These are phyloP conservation scores for Blastomussa wellsi DNA, from an alignment of 92 coral and sea anemone species.

Conservation along the genomic window DNA sequence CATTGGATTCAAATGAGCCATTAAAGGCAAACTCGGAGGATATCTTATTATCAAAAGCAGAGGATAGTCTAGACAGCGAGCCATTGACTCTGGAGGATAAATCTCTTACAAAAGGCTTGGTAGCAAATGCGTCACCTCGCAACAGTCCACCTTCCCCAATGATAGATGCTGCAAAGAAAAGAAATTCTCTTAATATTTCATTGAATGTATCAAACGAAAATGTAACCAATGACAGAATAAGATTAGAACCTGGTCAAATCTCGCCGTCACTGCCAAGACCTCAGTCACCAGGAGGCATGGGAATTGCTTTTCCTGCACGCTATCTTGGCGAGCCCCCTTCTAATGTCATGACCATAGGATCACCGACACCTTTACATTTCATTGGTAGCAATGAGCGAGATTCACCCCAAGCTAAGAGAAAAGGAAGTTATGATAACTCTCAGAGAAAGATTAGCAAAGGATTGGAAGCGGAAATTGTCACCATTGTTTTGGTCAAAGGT, in stretches of 20 bases:
- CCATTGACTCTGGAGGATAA: slow-evolving; percentile 76
- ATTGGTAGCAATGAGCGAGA: slow-evolving; percentile 79
- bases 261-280: slow-evolving; percentile 55
- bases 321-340: slow-evolving; percentile 60
- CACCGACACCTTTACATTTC: slow-evolving; percentile 65
- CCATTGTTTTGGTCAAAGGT: slow-evolving; percentile 88
- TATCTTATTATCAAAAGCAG: slow-evolving; percentile 52
- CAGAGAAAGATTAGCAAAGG: slow-evolving; percentile 19
- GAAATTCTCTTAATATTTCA: slow-evolving; percentile 2
- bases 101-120: slow-evolving; percentile 39
- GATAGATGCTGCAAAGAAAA: slow-evolving; percentile 43
- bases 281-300: slow-evolving; percentile 58
- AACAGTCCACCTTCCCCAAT: slow-evolving; percentile 33
- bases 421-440: slow-evolving; percentile 9
- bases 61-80: slow-evolving; percentile 74
- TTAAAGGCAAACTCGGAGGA: slow-evolving; percentile 37
- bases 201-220: slow-evolving; percentile 29
- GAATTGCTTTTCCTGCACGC: slow-evolving; percentile 57
- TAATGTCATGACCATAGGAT: slow-evolving; percentile 62
- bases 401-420: slow-evolving; percentile 64
- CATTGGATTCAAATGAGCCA: slow-evolving; percentile 45
- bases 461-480: slow-evolving; percentile 60
- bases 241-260: slow-evolving; percentile 37
- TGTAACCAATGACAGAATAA: neutral
- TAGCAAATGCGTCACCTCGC: slow-evolving; percentile 15